Evolutionary conservation across 1,140 invertebrate species (phyloP), one percentile per base, ranked within the genome.

Genomic region (Philotrypesis tridentata): DNA sequence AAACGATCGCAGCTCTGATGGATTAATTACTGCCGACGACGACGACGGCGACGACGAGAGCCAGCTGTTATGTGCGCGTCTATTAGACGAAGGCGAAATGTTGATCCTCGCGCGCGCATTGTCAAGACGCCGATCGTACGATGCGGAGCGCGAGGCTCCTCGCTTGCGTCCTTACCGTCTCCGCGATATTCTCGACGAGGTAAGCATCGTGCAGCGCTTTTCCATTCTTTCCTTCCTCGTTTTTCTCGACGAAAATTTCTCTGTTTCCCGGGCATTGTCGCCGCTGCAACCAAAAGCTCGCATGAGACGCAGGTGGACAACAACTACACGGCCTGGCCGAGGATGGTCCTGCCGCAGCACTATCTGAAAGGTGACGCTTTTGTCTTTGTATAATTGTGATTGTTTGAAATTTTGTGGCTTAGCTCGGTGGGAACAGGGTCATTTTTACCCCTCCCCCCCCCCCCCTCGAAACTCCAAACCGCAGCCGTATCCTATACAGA

Each of bases 281-380:
- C 3, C 6, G 17, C 6, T 55, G 2, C 6, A 6, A 6, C 1
- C 6, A 1, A 17, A 55, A 82, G 80, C 5, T 63, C 74, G 0
- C 27, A 43, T 11, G 80, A 60, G 21, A 43, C 68, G 9, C 40
- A 67, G 9, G 70, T 55, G 14, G 75, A 82, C 6, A 1, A 67
- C 23, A 95, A 95, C 88, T 93, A 94, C 84, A 94, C 93, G 61
- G 87, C 94, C 65, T 94, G 94, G 85, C 94, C 94, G 4, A 91
- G 93, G 83, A 93, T 95, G 40, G 94, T 95, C 55, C 88, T 95
- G 77, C 95, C 95, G 14, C 93, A 95, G 85, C 93, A 94, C 89
- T 95, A 95, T 92, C 93, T 95, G 63, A 95, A 95, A 95, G 95
- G 95, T 95, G 92, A 43, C 9, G 11, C 25, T 43, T 9, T 72